Evolutionary conservation across 2,113 vertebrate genomes (phyloP).

Genomic region (Cranoglanis bouderius): DNA sequence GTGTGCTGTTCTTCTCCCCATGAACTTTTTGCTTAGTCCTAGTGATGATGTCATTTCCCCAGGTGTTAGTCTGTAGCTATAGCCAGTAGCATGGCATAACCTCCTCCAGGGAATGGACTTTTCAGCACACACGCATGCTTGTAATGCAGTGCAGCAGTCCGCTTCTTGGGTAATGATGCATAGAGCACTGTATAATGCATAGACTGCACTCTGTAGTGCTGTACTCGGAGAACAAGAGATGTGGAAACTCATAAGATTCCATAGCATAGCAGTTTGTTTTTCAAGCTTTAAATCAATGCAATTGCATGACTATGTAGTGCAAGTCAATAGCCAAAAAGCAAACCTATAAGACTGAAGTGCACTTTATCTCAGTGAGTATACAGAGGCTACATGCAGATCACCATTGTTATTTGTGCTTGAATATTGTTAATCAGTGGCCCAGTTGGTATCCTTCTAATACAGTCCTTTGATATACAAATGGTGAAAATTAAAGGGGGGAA

Average conservation of each 20-base stretch:
- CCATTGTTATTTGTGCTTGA: background rate
- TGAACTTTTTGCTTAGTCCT: background rate
- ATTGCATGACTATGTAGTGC: background rate
- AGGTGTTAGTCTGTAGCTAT: constrained; percentile 29
- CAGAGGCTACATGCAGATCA: background rate
- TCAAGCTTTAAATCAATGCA: background rate
- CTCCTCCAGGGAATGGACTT: constrained; percentile 16
- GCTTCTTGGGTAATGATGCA: constrained; percentile 21
- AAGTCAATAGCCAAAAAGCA: background rate
- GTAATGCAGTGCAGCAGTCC: constrained; percentile 13
- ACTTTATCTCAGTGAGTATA: background rate
- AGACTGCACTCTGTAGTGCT: constrained; percentile 27
- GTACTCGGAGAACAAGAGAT: constrained; percentile 14
- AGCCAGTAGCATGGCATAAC: constrained; percentile 4
- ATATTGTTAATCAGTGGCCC: background rate
- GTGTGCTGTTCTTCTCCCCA: background rate
- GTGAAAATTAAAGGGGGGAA: background rate
- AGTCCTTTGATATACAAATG: background rate
- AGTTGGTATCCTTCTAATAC: too few species aligned
- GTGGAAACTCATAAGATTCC: background rate
- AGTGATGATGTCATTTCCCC: constrained; percentile 30
- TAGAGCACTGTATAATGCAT: constrained; percentile 19
- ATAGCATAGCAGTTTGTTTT: constrained; percentile 5
- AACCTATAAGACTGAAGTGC: background rate
- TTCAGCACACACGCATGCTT: constrained; percentile 9